phyloP scores from a whole-genome alignment of 2,113 vertebrate genomes.

The Orientallactaga bullata region DNA sequence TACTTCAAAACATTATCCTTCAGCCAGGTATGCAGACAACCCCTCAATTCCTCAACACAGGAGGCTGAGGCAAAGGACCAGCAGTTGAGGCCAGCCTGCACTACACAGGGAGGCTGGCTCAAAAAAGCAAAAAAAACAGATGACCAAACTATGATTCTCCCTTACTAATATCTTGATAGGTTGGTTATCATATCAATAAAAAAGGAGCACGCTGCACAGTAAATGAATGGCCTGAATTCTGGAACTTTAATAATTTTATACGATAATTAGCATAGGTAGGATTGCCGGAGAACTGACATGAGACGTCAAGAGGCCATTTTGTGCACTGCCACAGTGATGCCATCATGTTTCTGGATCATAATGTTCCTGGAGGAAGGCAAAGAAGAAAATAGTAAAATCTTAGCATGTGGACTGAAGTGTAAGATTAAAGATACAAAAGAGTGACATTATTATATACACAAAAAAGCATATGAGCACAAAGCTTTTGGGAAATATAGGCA shows the following conservation, averaged over 20 bases:
- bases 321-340: constrained; percentile 96
- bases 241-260: not conserved
- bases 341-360: constrained; percentile 95
- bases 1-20: no score
- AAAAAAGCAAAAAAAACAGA: not conserved
- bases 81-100: not conserved
- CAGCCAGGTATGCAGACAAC: no score
- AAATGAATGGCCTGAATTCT: not conserved
- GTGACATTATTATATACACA: not conserved
- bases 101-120: not conserved
- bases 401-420: not conserved
- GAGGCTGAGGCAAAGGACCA: not conserved
- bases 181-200: constrained; percentile 38
- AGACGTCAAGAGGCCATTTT: constrained; percentile 94
- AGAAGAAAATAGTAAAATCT: not conserved
- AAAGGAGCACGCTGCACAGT: not conserved
- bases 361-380: constrained; percentile 90
- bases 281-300: rapidly evolving
- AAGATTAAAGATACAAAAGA: not conserved
- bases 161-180: not conserved
- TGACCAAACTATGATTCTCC: not conserved
- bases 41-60: not conserved
- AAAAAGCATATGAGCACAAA: constrained; percentile 1
- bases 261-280: not conserved
- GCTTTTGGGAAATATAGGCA: constrained; percentile 10